phyloP scores from a whole-genome alignment of 53 echinoderm and acorn worm species.

The Apostichopus leukothele region DNA sequence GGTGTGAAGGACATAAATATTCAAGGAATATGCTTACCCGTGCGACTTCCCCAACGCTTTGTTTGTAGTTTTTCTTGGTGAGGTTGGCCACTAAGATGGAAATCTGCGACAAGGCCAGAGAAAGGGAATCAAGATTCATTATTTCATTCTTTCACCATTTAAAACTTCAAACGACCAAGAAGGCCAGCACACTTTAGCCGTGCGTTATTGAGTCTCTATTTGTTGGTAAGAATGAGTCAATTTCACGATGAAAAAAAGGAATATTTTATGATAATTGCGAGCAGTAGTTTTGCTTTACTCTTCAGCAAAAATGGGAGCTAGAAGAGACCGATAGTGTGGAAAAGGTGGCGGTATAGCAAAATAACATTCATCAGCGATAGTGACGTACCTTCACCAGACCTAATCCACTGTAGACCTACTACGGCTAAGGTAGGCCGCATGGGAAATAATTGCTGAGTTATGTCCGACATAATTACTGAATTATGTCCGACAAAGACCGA shows the following conservation, averaged over 20 bases:
- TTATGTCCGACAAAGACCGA: too few relatives aligned
- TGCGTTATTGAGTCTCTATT: conserved; percentile 1
- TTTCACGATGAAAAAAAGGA: not conserved
- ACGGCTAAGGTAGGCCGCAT: too few relatives aligned
- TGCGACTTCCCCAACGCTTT: conserved; percentile 94
- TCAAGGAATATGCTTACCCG: conserved; percentile 70
- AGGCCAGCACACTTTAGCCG: conserved; percentile 56
- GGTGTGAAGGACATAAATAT: too few relatives aligned
- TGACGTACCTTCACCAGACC: too few relatives aligned
- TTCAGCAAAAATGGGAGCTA: conserved; percentile 23
- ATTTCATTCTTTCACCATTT: conserved; percentile 98
- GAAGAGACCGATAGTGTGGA: not conserved
- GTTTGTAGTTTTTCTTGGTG: conserved; percentile 99
- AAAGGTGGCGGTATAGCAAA: conserved; percentile 24
- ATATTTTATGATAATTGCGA: not conserved
- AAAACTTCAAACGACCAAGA: conserved; percentile 82
- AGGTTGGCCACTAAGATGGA: conserved; percentile 97
- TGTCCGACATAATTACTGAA: too few relatives aligned
- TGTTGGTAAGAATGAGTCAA: not conserved
- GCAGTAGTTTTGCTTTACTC: not conserved
- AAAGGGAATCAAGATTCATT: conserved; percentile 99
- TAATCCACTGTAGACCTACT: too few relatives aligned
- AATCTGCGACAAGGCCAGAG: conserved; percentile 99
- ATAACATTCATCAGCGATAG: too few relatives aligned
- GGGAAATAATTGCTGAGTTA: too few relatives aligned